These are phyloP conservation scores for Pipra filicauda DNA, from an alignment of 2,113 vertebrate genomes.

Conservation along the genomic window DNA sequence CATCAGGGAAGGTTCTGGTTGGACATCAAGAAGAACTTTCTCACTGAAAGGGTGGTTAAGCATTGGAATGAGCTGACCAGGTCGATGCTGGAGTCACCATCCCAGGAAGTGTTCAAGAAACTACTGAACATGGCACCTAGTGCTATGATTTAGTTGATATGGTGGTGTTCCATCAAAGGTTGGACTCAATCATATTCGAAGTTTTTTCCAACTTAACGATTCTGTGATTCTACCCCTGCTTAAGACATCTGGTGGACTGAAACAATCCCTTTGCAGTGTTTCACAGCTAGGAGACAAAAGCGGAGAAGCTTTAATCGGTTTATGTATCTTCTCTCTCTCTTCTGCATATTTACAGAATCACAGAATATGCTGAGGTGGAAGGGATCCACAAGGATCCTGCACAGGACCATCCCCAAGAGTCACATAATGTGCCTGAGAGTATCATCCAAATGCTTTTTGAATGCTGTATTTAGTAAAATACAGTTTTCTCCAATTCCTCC, in stretches of 20 bases:
- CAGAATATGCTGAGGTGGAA: neutral
- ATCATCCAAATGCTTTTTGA: neutral
- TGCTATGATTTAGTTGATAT: neutral
- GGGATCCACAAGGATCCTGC: neutral
- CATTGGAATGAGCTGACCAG: neutral
- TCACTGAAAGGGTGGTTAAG: neutral
- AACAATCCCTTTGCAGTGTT: neutral
- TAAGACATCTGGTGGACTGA: neutral
- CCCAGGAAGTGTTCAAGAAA: neutral
- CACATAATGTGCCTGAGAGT: neutral
- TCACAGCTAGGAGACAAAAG: neutral
- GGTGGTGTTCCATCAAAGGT: neutral
- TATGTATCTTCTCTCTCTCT: neutral
- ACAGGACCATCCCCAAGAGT: neutral
- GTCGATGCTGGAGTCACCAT: neutral
- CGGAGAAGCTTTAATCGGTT: neutral
- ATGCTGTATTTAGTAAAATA: neutral
- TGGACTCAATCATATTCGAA: neutral
- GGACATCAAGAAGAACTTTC: neutral
- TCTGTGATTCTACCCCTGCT: neutral
- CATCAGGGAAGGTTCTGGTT: neutral
- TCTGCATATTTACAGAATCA: neutral
- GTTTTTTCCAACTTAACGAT: neutral
- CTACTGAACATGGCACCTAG: no score
- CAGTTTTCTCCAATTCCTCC: neutral